A percentile compares a stretch with the other conserved stretches of the same genome.
phyloP scores from a whole-genome alignment of 2,113 vertebrate species.

The Hippocampus guttulatus region DNA sequence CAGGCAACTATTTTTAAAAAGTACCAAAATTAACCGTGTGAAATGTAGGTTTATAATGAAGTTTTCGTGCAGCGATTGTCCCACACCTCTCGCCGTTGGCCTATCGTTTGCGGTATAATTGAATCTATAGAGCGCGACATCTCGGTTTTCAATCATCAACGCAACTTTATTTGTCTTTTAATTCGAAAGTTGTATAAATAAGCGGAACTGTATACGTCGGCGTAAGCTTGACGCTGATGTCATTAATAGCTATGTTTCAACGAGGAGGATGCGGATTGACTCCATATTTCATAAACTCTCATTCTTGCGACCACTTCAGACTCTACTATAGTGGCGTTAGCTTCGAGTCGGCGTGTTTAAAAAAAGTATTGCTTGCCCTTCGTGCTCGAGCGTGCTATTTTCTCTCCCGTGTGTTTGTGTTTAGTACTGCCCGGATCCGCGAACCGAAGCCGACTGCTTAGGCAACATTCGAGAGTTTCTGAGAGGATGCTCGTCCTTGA shows the following conservation, averaged over 20 bases:
- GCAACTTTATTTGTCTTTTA: slow-evolving; percentile 13
- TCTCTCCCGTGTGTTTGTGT: slow-evolving; percentile 38
- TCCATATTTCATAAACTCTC: slow-evolving; percentile 37
- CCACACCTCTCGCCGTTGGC: background rate
- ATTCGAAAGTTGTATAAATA: slow-evolving; percentile 41
- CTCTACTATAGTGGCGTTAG: background rate
- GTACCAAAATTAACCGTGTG: background rate
- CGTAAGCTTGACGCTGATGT: slow-evolving; percentile 13
- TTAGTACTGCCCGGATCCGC: slow-evolving; percentile 87
- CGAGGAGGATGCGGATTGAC: slow-evolving; percentile 45
- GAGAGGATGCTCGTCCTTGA: slow-evolving; percentile 81
- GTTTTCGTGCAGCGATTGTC: background rate
- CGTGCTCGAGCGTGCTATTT: slow-evolving; percentile 25
- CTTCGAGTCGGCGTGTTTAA: background rate
- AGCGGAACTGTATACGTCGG: slow-evolving; percentile 43
- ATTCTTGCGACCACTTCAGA: background rate
- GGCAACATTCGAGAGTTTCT: slow-evolving; percentile 88
- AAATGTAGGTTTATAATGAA: background rate
- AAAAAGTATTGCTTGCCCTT: background rate
- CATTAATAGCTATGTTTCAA: slow-evolving; percentile 40
- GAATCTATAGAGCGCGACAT: background rate
- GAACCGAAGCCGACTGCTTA: slow-evolving; percentile 83
- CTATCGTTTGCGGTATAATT: background rate
- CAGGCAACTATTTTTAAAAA: background rate
- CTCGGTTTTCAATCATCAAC: background rate